Evolutionary conservation across 2,888 invertebrate species (phyloP), one percentile per base, ranked within the genome.

Genomic region (Eristalis intricaria): DNA sequence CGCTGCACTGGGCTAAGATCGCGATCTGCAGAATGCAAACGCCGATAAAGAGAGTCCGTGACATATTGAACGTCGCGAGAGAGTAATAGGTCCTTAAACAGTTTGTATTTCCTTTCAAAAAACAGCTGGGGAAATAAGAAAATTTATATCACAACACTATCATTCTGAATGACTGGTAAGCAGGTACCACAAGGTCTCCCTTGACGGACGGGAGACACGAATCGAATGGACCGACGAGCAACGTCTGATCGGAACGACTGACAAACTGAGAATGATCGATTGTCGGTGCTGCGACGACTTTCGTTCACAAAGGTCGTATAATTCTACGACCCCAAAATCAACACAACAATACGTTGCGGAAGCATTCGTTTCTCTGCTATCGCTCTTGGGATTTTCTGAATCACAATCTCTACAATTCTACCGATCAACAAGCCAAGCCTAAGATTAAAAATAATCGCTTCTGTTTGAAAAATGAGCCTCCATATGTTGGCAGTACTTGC

Each of bases 1-100:
- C 86, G 71, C 38, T 83, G 70, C 83, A 86, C 50, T 86, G 86
- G 70, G 79, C 86, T 15, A 86, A 43, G 43, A 86, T 58, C 23
- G 78, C 78, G 58, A 83, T 75, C 74, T 86, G 86, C 86, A 86
- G 79, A 75, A 86, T 29, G 75, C 86, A 86, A 68, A 83, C 32
- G 26, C 83, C 74, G 61, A 79, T 29, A n/a, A 75, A 35, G 35
- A 86, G n/a, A 70, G 66, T n/a, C 35, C 86, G 83, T 83, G 86
- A 86, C 86, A 86, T 86, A n/a, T 70, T 23, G 23, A 26, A 60
- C 26, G 70, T 58, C 15, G 69, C 35, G 8, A 40, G 19, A 43
- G 63, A 60, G 32, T 22, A 29, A 58, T 35, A 56, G 38, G 32
- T 84, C 58, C 64, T 32, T 60, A 43, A 71, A 50, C 11, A 29